Percentiles rank a stretch among this genome's conserved stretches.
phyloP scores from a whole-genome alignment of 1,140 invertebrate species.

The Sinonovacula constricta region DNA sequence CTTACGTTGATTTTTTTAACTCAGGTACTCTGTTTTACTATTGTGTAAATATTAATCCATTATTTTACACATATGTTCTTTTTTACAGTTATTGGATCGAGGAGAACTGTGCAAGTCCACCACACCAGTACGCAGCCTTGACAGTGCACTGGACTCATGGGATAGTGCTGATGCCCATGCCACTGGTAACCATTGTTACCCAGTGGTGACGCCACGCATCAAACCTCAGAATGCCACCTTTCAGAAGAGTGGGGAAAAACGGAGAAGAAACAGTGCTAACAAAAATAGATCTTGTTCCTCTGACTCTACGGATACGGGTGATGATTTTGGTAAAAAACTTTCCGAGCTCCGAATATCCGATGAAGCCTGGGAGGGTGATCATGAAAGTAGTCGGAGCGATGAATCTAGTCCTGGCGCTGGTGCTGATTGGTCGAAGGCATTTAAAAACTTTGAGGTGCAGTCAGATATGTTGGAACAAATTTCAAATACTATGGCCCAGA shows the following conservation, averaged over 20 bases:
- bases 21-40: too few species aligned
- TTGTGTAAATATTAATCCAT: too few species aligned
- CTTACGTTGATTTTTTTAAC: too few species aligned
- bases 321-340: conserved; percentile 59
- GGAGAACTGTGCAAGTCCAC: conserved; percentile 52
- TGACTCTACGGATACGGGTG: conserved; percentile 52
- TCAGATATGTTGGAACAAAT: conserved; percentile 74
- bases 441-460: conserved; percentile 66
- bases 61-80: too few species aligned
- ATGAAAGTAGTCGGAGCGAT: conserved; percentile 48
- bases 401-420: conserved; percentile 58
- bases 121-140: conserved; percentile 82
- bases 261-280: conserved; percentile 1
- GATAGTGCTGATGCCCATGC: conserved; percentile 80
- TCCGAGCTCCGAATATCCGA: conserved; percentile 62
- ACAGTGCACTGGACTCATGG: conserved; percentile 94
- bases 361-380: conserved; percentile 61
- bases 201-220: background rate
- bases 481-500: conserved; percentile 61
- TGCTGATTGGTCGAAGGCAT: conserved; percentile 70
- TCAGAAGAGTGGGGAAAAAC: conserved; percentile 8
- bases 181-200: conserved; percentile 12
- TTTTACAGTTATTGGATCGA: background rate
- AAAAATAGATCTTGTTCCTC: conserved; percentile 32
- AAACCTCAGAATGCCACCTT: background rate